Percentiles rank a stretch among this genome's conserved stretches.
phyloP scores from a whole-genome alignment of 2,888 invertebrate genomes.

The Zaprionus obscuricornis region DNA sequence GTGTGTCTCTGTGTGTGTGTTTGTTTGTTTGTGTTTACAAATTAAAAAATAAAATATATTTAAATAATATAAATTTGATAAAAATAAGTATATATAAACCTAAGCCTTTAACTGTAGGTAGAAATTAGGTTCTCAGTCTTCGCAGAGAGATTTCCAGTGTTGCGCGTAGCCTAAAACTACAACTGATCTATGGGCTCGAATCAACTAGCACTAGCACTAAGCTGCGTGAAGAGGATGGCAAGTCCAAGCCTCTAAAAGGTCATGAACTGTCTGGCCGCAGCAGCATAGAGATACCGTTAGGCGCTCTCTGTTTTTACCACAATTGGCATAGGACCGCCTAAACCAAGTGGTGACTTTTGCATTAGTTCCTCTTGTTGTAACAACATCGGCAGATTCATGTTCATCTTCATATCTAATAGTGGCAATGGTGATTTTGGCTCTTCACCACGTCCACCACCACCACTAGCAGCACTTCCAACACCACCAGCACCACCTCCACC shows the following conservation, averaged over 20 bases:
- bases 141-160: constrained; percentile 82
- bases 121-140: constrained; percentile 83
- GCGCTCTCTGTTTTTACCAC: constrained; percentile 83
- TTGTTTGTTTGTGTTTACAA: constrained; percentile 4
- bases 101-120: constrained; percentile 75
- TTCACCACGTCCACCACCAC: constrained; percentile 49
- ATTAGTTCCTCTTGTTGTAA: constrained; percentile 80
- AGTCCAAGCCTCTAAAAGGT: constrained; percentile 50
- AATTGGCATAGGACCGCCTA: constrained; percentile 79
- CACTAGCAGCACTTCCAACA: constrained; percentile 36
- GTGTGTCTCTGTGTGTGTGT: constrained; percentile 5
- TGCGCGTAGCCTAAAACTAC: constrained; percentile 44
- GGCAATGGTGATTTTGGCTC: constrained; percentile 67
- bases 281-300: constrained; percentile 75
- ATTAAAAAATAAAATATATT: no score
- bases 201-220: constrained; percentile 51
- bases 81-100: constrained; percentile 25
- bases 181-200: constrained; percentile 49
- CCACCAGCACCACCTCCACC: no score
- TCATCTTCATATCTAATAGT: constrained; percentile 82
- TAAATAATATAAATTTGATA: neutral
- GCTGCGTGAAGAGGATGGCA: constrained; percentile 23
- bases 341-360: constrained; percentile 73
- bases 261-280: constrained; percentile 66
- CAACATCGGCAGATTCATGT: constrained; percentile 73